These are phyloP conservation scores for Caretta caretta DNA, from an alignment of 2,113 vertebrate genomes.

Conservation along the genomic window DNA sequence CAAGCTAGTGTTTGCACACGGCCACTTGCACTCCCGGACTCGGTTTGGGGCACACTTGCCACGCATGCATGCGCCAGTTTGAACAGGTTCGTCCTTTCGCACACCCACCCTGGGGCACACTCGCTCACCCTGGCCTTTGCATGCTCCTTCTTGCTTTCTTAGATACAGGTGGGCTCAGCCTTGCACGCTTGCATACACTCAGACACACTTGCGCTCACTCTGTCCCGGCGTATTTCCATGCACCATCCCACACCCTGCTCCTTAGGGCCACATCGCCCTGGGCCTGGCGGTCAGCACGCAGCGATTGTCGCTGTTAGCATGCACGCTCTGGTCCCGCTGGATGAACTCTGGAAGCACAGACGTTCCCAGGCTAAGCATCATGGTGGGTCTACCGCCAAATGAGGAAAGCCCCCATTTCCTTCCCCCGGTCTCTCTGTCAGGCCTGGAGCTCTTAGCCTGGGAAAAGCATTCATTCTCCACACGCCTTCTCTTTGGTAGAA, in stretches of 20 bases:
- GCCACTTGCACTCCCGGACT: not conserved
- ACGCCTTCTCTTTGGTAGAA: no score
- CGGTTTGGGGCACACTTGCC: not conserved
- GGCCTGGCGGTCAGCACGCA: not conserved
- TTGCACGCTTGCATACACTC: not conserved
- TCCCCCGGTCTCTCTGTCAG: not conserved
- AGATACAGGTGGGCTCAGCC: not conserved
- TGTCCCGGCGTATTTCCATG: not conserved
- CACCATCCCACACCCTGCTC: not conserved
- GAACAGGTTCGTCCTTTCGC: not conserved
- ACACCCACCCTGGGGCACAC: not conserved
- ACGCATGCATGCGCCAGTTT: not conserved
- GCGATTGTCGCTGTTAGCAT: not conserved
- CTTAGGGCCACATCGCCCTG: not conserved
- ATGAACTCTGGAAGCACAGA: not conserved
- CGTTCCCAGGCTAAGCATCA: not conserved
- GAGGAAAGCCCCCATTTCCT: not conserved
- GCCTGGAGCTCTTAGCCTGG: no score
- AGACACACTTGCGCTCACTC: not conserved
- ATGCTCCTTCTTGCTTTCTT: not conserved
- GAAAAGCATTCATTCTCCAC: no score
- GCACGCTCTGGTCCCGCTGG: not conserved
- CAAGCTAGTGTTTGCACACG: not conserved
- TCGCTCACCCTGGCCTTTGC: not conserved
- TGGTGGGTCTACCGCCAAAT: not conserved